Evolutionary conservation across 2,888 invertebrate species (phyloP), one percentile per base, ranked within the genome.

Genomic region (Furcula furcula): DNA sequence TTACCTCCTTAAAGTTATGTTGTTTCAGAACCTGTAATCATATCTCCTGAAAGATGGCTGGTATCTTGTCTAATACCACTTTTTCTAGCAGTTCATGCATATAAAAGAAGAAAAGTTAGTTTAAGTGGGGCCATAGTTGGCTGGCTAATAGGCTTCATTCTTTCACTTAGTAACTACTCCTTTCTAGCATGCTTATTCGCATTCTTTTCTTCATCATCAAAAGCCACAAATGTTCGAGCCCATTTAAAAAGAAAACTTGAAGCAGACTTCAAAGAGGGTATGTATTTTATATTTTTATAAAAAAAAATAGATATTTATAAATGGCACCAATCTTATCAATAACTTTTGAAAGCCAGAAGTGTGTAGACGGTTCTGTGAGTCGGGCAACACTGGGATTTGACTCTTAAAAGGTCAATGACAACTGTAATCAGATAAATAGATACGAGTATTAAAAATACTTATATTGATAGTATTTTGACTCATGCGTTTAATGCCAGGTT

Each of bases 121-220:
- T 69, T 89, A 10, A 93, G 93, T 46, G 96, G 96, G 18, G 95
- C 94, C 1, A 45, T 92, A 2, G 77, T 94, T 41, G 95, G 94
- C 3, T 76, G 94, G 12, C 52, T 93, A 2, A 91, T 96, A 31
- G 96, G 95, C 7, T 93, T 96, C 60, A 77, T 94, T 12, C 71
- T 97, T 22, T 95, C 95, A 1, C 77, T 96, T 14, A 93, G 95
- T 31, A 96, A 92, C 70, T 93, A 94, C 62, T 92, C 94, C 39
- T 97, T 96, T 69, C 76, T 95, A 27, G 90, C 91, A 7, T 91
- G 93, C 45, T 81, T 97, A 18, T 79, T 95, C 9, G 88, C 92
- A 2, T 97, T 97, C 76, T 97, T 97, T 66, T 71, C 96, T 13
- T 90, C 94, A 27, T 94, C 94, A 1, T 95, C 96, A 0, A 93